A percentile compares a stretch with the other conserved stretches of the same genome.
These are phyloP conservation scores for Fregata magnificens DNA, from an alignment of 2,113 vertebrate species.

Conservation along the genomic window DNA sequence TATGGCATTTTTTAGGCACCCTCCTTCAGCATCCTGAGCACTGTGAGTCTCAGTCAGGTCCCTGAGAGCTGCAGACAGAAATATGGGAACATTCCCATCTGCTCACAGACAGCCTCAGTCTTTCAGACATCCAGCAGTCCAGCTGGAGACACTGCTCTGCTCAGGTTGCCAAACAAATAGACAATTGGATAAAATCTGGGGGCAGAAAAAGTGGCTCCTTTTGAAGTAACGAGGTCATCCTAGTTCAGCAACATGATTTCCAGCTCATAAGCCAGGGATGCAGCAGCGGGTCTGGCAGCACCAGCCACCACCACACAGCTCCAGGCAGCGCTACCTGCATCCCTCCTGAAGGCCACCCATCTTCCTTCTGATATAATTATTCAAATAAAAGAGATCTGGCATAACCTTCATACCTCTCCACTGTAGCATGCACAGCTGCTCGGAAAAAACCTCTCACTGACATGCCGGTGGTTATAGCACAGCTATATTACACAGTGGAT, in stretches of 20 bases:
- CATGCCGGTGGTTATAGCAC: background rate
- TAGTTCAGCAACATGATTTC: background rate
- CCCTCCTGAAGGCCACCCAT: background rate
- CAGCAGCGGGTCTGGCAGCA: background rate
- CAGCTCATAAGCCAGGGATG: background rate
- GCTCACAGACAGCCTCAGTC: background rate
- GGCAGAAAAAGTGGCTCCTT: background rate
- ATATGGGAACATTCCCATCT: background rate
- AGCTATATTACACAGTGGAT: background rate
- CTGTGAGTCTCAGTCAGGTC: background rate
- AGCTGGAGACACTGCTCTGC: slow-evolving; percentile 24
- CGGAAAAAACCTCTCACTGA: no score
- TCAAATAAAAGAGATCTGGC: background rate
- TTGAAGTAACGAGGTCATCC: background rate
- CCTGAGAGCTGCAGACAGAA: slow-evolving; percentile 27
- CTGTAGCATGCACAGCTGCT: background rate
- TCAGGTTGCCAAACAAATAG: slow-evolving; percentile 31
- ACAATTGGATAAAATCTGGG: slow-evolving; percentile 13
- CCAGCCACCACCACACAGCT: background rate
- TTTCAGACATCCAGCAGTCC: slow-evolving; percentile 40
- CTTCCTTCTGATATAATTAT: background rate
- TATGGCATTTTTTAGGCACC: slow-evolving; percentile 11
- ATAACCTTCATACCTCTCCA: background rate
- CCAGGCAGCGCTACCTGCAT: background rate
- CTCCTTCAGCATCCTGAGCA: background rate